Percentiles rank a stretch among this genome's conserved stretches.
These are phyloP conservation scores for Cavia aperea DNA, from an alignment of 2,113 vertebrate species.

Conservation along the genomic window DNA sequence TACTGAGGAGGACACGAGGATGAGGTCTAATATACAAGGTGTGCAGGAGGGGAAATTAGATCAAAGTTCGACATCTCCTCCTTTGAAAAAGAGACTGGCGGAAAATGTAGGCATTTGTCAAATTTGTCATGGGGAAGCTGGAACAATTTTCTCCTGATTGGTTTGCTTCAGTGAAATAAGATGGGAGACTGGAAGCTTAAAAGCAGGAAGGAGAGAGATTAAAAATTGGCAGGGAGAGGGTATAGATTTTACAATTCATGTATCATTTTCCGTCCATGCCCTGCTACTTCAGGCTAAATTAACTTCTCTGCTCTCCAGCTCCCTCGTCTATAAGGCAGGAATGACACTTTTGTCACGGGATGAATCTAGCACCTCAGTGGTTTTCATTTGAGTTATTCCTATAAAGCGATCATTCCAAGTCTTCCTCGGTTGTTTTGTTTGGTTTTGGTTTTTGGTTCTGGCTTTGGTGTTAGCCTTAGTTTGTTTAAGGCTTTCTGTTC, in stretches of 20 bases:
- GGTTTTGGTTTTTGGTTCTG: background rate
- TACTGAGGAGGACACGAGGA: background rate
- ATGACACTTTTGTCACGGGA: background rate
- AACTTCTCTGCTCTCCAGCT: background rate
- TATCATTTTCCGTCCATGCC: slow-evolving; percentile 3
- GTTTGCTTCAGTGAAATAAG: background rate
- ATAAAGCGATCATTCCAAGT: background rate
- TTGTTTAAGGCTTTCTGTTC: background rate
- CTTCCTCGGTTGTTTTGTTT: background rate
- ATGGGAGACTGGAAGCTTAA: background rate
- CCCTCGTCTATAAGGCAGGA: background rate
- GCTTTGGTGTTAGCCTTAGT: background rate
- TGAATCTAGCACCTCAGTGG: background rate
- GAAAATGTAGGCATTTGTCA: background rate
- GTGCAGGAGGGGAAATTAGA: background rate
- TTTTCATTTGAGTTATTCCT: background rate
- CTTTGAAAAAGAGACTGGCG: background rate
- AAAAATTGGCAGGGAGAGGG: background rate
- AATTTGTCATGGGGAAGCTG: background rate
- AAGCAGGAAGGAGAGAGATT: background rate
- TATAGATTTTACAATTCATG: background rate
- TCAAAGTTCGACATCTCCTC: background rate
- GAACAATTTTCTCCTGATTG: background rate
- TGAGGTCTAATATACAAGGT: background rate
- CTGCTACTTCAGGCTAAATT: background rate